Evolutionary conservation across 1,140 invertebrate genomes (phyloP), one percentile per base, ranked within the genome.

Genomic region (Hylaeus anthracinus): DNA sequence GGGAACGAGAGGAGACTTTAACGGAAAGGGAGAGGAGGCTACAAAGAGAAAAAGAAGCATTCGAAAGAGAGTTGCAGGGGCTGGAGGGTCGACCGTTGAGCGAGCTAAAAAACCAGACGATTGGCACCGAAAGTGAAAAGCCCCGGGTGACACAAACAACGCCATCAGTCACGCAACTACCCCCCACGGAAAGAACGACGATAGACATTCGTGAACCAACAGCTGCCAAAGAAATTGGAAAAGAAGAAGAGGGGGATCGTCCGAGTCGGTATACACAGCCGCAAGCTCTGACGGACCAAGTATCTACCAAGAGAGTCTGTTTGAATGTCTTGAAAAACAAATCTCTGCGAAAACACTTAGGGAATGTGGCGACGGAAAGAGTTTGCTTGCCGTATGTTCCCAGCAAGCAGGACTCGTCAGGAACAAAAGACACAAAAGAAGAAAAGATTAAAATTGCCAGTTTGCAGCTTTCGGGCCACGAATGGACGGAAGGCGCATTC

Each of bases 111-210:
- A 51, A 61, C 4, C 9, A 15, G 8, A 12, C 39, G 37, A 48
- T 8, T 5, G 8, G 45, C 2, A 26, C 26, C 26, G 26, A 26
- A 26, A 26, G 26, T 26, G 26, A 26, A 26, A 26, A 26, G 26
- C 26, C 26, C 26, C 2, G 5, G 45, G 45, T 48, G 5, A 8
- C 45, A 8, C 51, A 1, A 4, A n/a, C 63, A 2, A 81, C 64
- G 14, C 79, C 79, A 10, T n/a, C 72, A 37, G n/a, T 67, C 26
- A 55, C 79, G 6, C 64, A 67, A 2, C 3, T 61, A 2, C 55
- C 79, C 15, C 72, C 72, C 12, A 67, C 63, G 0, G 71, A 80
- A 8, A 15, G n/a, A 3, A 75, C 72, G 1, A 75, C 72, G 8
- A 26, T 74, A 1, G 71, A 75, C 0, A 80, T 74, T 43, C 43